Percentiles rank a stretch among this genome's conserved stretches.
phyloP scores from a whole-genome alignment of 2,113 vertebrate species.

The Aspidoscelis tigris region DNA sequence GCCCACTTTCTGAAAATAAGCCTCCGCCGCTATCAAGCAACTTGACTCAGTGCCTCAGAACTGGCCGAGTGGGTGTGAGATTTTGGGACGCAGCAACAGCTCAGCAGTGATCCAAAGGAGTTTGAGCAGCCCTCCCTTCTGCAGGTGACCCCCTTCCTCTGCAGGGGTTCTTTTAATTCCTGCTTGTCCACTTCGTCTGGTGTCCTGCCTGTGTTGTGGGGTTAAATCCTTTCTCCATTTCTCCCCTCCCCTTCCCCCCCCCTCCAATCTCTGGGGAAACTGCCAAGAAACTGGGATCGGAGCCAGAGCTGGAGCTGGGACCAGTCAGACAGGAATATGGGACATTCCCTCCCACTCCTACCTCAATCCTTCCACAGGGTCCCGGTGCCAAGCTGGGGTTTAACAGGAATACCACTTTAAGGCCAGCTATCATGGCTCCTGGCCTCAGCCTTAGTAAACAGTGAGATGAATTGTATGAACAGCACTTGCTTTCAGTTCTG shows the following conservation, averaged over 20 bases:
- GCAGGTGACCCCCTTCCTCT: too few species aligned
- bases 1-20: slow-evolving; percentile 29
- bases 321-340: slow-evolving; percentile 4
- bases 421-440: not conserved
- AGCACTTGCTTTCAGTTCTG: not conserved
- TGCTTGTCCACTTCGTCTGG: not conserved
- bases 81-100: not conserved
- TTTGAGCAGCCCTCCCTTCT: not conserved
- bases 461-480: not conserved
- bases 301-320: not conserved
- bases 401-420: not conserved
- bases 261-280: slow-evolving; percentile 24
- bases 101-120: not conserved
- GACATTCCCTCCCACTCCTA: not conserved
- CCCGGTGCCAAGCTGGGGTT: not conserved
- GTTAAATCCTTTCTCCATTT: slow-evolving; percentile 3
- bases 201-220: not conserved
- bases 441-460: too few species aligned
- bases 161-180: not conserved
- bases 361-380: not conserved
- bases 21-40: not conserved
- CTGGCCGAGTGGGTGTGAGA: not conserved
- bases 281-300: slow-evolving; percentile 16
- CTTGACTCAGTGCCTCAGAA: not conserved
- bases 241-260: not conserved